Conservation (phyloP, 2,888 invertebrate genomes). For the Adelognathus sp. region DNA sequence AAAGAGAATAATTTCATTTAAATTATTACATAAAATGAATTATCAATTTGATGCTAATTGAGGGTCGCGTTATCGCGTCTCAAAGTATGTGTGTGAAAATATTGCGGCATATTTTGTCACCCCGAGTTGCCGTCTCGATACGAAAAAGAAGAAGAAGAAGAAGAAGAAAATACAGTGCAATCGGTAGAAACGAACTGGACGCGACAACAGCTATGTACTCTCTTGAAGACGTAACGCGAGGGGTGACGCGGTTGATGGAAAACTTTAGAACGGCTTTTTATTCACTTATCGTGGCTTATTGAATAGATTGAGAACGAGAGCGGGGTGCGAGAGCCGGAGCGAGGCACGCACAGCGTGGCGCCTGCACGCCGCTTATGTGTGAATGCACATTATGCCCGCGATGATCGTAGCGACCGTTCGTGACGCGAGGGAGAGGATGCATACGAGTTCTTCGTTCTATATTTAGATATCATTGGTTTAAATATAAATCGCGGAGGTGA, state of each 20-base stretch:
- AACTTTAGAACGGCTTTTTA: conserved; percentile 61
- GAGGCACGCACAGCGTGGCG: conserved; percentile 36
- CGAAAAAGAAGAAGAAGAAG: neutral
- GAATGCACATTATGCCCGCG: conserved; percentile 1
- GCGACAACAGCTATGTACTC: conserved; percentile 11
- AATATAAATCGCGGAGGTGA: conserved; percentile 66
- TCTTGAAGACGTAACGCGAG: conserved; percentile 4
- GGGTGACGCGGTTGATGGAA: conserved; percentile 37
- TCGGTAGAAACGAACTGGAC: neutral
- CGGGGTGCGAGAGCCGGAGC: neutral
- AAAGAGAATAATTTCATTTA: too few species aligned
- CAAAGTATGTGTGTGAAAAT: neutral
- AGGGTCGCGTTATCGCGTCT: conserved; percentile 11
- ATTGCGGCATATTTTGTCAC: neutral
- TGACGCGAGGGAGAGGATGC: conserved; percentile 29
- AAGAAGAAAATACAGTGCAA: neutral
- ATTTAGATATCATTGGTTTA: conserved; percentile 71
- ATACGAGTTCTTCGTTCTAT: conserved; percentile 57
- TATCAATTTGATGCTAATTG: conserved; percentile 24
- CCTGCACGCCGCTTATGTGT: conserved; percentile 26
- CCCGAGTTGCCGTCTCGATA: neutral
- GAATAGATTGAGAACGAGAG: conserved; percentile 49
- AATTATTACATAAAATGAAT: neutral
- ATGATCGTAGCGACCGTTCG: conserved; percentile 42
- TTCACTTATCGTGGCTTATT: conserved; percentile 63